Conservation (phyloP, 2,113 vertebrate species). For the Mola mola region DNA sequence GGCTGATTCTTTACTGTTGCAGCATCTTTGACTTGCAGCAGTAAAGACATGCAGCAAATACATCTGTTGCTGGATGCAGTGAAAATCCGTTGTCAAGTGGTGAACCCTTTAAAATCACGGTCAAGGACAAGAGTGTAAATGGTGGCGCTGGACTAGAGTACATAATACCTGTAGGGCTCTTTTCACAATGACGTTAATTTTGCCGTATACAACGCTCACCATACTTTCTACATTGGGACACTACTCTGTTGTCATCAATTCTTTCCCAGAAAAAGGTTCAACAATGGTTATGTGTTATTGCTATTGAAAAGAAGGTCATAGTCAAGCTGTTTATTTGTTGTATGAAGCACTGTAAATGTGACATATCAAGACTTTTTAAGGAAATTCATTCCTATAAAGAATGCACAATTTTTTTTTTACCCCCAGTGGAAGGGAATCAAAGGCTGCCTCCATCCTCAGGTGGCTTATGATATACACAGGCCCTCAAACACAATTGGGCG, state of each 20-base stretch:
- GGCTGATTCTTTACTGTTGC: constrained; percentile 1
- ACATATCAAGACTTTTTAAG: constrained; percentile 18
- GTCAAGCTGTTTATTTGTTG: constrained; percentile 16
- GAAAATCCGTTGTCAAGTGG: constrained; percentile 56
- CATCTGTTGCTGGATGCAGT: constrained; percentile 25
- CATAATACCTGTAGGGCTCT: constrained; percentile 20
- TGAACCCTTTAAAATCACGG: constrained; percentile 52
- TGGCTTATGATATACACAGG: constrained; percentile 23
- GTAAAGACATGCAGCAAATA: constrained; percentile 10
- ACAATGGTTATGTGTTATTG: constrained; percentile 21
- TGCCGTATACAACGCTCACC: constrained; percentile 17
- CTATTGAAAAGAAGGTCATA: constrained; percentile 31
- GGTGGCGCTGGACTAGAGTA: constrained; percentile 30
- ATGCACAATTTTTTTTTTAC: not conserved
- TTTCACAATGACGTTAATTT: constrained; percentile 49
- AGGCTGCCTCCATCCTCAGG: constrained; percentile 38
- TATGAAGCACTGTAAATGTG: constrained; percentile 28
- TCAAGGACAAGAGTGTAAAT: constrained; percentile 58
- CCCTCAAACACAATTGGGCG: not conserved
- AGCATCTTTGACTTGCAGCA: constrained; percentile 27
- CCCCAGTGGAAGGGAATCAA: not conserved
- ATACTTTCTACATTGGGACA: constrained; percentile 25
- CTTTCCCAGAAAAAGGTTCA: constrained; percentile 21
- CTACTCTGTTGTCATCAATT: constrained; percentile 13
- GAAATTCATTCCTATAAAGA: constrained; percentile 6